Conservation (phyloP, 2,888 invertebrate species). For the Hylaea fasciaria region DNA sequence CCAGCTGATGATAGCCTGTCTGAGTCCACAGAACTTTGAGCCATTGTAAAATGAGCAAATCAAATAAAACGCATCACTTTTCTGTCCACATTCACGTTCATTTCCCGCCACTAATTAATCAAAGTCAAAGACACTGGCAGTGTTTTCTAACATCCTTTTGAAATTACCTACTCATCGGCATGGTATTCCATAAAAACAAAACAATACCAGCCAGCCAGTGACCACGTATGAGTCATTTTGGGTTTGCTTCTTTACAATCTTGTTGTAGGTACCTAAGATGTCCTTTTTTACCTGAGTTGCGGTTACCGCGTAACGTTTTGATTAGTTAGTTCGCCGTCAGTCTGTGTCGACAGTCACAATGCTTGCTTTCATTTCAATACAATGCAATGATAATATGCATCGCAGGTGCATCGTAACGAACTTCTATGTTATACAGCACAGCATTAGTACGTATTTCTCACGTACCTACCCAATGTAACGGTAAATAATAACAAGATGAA, state of each 20-base stretch:
- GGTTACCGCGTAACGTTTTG: slow-evolving; percentile 58
- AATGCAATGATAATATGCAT: slow-evolving; percentile 63
- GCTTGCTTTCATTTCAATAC: slow-evolving; percentile 52
- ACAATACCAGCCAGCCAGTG: slow-evolving; percentile 71
- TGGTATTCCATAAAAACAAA: slow-evolving; percentile 76
- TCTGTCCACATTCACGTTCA: slow-evolving; percentile 35
- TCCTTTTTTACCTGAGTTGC: slow-evolving; percentile 64
- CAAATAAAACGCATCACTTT: slow-evolving; percentile 35
- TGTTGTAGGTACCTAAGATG: slow-evolving; percentile 52
- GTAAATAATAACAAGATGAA: slow-evolving; percentile 68
- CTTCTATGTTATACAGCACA: slow-evolving; percentile 59
- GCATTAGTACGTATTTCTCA: slow-evolving; percentile 64
- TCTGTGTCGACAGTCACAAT: slow-evolving; percentile 57
- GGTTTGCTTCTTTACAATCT: slow-evolving; percentile 61
- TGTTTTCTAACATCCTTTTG: slow-evolving; percentile 39
- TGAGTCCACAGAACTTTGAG: slow-evolving; percentile 78
- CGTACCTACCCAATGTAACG: slow-evolving; percentile 65
- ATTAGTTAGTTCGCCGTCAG: slow-evolving; percentile 54
- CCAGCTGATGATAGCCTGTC: slow-evolving; percentile 81
- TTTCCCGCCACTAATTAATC: slow-evolving; percentile 40
- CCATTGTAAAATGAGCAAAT: slow-evolving; percentile 57
- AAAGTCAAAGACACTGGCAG: slow-evolving; percentile 10
- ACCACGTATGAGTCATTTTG: slow-evolving; percentile 79
- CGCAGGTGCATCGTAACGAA: slow-evolving; percentile 81
- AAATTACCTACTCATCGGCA: slow-evolving; percentile 72